Conservation (phyloP, 2,797 vertebrate species). For the Streptopelia turtur region DNA sequence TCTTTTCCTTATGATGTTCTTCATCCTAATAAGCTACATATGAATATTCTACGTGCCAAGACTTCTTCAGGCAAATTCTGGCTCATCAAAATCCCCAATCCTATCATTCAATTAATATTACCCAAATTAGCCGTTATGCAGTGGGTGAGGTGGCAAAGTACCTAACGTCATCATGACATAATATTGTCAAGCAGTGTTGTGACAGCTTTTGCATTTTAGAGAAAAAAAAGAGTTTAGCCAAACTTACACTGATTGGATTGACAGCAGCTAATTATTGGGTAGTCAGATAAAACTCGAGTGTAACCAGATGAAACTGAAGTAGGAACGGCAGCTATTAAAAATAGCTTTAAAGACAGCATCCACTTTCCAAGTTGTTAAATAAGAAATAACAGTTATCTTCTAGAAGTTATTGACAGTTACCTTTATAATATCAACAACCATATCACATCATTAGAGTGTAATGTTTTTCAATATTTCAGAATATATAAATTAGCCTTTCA, state of each 20-base stretch:
- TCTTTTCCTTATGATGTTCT: conserved; percentile 36
- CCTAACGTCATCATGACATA: conserved; percentile 61
- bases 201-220: conserved; percentile 49
- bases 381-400: conserved; percentile 47
- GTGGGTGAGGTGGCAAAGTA: conserved; percentile 60
- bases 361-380: conserved; percentile 41
- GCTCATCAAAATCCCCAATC: conserved; percentile 31
- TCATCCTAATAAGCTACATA: background rate
- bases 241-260: conserved; percentile 51
- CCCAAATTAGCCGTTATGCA: conserved; percentile 43
- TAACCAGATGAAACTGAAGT: conserved; percentile 50
- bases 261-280: conserved; percentile 61
- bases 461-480: conserved; percentile 43
- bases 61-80: conserved; percentile 24
- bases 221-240: conserved; percentile 35
- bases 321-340: conserved; percentile 38
- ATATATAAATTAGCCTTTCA: conserved; percentile 56
- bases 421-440: conserved; percentile 48
- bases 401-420: conserved; percentile 34
- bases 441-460: conserved; percentile 22
- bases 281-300: conserved; percentile 53
- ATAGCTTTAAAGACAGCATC: conserved; percentile 50
- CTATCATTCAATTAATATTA: conserved; percentile 40
- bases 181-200: conserved; percentile 55
- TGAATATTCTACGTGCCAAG: conserved; percentile 24